Base-by-base conservation (phyloP, 2,797 vertebrate species). In the Tarsius wallacei region DNA sequence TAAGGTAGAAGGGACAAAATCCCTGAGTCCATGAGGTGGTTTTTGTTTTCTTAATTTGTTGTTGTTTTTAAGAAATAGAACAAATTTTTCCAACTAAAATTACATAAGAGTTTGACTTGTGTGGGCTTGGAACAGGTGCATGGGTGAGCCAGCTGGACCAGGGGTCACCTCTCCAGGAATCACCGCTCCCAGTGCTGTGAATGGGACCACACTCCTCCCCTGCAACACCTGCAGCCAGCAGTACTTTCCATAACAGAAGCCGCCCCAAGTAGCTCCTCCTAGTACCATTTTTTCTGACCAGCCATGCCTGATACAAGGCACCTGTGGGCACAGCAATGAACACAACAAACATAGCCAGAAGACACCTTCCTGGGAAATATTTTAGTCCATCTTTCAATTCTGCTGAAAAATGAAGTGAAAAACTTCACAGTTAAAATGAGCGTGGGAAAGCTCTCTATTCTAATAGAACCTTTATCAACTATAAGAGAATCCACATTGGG, bases 21-120 rank as follows among this genome's bases (percentile, higher is more conserved):
- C 74, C 83, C 0, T 42, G 53, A 94, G 14, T 81, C n/a, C 33
- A 90, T 12, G 47, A 42, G 4, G 47, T 82, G 28, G 13, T 1
- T 64, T 91, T 80, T 85, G 13, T 16, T 85, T 51, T 57, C 0
- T 87, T 70, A 8, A 14, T 82, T 68, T 93, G 28, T 53, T 93
- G 28, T 53, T 87, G 10, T 36, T 17, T 70, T 93, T 83, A 82
- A 97, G 64, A 9, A 57, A 11, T n/a, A 94, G 2, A 51, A 78
- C 7, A 7, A 11, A 59, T 51, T 85, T 51, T 81, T 85, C 5
- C 12, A 77, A 26, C 49, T 95, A 87, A 21, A 80, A n/a, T 53
- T 10, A 22, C 22, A 81, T 53, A 9, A 80, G 12, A 28, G 0
- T 81, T 80, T 53, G 33, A 2, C 36, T 81, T 68, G 13, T 73